Evolutionary conservation across 2,888 invertebrate species (phyloP).

Genomic region (Pachydiplax longipennis): DNA sequence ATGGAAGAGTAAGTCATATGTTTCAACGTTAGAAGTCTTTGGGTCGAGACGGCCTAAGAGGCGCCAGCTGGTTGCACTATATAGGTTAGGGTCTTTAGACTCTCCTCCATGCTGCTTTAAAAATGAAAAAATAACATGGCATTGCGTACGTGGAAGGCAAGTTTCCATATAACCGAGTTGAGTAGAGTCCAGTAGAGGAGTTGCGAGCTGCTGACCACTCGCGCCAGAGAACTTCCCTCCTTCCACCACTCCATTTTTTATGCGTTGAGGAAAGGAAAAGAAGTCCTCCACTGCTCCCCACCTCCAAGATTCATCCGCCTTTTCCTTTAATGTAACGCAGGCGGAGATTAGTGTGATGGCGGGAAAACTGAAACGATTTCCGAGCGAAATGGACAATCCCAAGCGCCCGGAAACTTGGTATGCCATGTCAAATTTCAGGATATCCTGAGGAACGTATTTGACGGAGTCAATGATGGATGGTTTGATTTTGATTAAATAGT

Average conservation of each 20-base stretch:
- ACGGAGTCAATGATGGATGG: no score
- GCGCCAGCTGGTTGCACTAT: slow-evolving; percentile 22
- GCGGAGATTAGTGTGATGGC: background rate
- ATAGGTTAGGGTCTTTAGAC: slow-evolving; percentile 20
- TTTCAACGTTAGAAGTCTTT: background rate
- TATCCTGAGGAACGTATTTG: no score
- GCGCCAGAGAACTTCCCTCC: background rate
- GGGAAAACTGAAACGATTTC: no score
- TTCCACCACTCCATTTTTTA: background rate
- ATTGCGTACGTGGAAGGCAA: background rate
- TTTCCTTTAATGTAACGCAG: background rate
- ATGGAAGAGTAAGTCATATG: background rate
- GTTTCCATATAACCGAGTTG: slow-evolving; percentile 26
- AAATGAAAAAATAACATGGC: background rate
- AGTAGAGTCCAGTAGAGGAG: background rate
- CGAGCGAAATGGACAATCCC: no score
- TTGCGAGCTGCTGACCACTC: background rate
- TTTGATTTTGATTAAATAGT: no score
- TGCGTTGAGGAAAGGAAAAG: no score
- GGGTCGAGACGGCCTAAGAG: background rate
- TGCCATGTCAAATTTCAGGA: no score
- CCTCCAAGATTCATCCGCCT: background rate
- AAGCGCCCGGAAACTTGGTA: no score
- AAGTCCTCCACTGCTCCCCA: background rate
- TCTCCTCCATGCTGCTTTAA: background rate